Percentiles rank a stretch among this genome's conserved stretches.
phyloP scores from a whole-genome alignment of 2,888 invertebrate genomes.

The Galeruca laticollis region DNA sequence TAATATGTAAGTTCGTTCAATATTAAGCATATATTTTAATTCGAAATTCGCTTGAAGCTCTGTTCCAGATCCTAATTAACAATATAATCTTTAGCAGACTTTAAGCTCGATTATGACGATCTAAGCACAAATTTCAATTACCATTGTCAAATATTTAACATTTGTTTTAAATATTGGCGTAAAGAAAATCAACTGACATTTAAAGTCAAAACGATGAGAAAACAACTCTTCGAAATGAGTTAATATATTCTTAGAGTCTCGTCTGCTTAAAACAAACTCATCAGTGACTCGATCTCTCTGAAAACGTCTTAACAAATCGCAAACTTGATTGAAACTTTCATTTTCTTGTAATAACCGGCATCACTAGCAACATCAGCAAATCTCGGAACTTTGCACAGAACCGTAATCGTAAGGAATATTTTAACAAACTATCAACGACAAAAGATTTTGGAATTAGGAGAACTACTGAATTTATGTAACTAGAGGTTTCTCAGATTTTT shows the following conservation, averaged over 20 bases:
- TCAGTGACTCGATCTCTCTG: slow-evolving; percentile 18
- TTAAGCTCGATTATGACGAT: not conserved
- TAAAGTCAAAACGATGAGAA: slow-evolving; percentile 23
- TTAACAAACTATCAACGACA: too few species aligned
- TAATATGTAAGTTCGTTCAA: too few species aligned
- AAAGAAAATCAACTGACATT: slow-evolving; percentile 25
- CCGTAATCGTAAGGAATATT: not conserved
- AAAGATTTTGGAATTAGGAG: too few species aligned
- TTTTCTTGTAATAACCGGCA: slow-evolving; percentile 30
- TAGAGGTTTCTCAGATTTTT: too few species aligned
- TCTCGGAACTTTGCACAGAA: slow-evolving; percentile 5
- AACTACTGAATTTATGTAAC: too few species aligned
- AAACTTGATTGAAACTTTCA: slow-evolving; percentile 37
- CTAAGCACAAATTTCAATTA: slow-evolving; percentile 6
- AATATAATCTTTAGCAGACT: not conserved
- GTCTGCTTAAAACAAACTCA: slow-evolving; percentile 30
- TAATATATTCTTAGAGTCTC: slow-evolving; percentile 28
- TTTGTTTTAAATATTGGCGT: not conserved
- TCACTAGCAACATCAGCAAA: slow-evolving; percentile 33
- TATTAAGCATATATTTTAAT: too few species aligned
- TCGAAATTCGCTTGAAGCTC: not conserved
- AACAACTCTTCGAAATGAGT: slow-evolving; percentile 24
- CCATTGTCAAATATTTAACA: slow-evolving; percentile 11
- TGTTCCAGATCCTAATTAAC: not conserved
- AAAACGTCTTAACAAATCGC: slow-evolving; percentile 32